phyloP scores from a whole-genome alignment of 2,113 vertebrate species.

The Hydrochoerus hydrochaeris region DNA sequence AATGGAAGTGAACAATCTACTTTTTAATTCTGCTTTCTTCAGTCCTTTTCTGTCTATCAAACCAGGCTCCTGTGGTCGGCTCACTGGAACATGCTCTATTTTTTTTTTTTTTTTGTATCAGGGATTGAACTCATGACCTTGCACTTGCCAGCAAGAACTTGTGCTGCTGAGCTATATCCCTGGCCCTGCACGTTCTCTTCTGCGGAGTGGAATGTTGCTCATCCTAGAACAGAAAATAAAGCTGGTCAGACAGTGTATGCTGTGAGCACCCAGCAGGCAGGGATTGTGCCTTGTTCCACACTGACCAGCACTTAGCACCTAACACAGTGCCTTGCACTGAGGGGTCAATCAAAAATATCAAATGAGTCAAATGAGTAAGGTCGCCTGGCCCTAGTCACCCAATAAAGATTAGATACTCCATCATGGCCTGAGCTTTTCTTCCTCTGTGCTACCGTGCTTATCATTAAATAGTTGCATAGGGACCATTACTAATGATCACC shows the following conservation, averaged over 20 bases:
- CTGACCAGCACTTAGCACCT: not conserved
- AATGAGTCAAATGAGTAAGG: not conserved
- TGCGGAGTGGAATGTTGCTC: not conserved
- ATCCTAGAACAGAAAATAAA: not conserved
- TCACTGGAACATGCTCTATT: not conserved
- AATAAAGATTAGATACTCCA: not conserved
- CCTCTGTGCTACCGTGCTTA: not conserved
- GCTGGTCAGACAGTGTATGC: not conserved
- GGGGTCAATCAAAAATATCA: not conserved
- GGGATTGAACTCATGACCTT: too few relatives aligned
- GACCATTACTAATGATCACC: not conserved
- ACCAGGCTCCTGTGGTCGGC: not conserved
- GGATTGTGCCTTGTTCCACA: not conserved
- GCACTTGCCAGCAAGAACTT: too few relatives aligned
- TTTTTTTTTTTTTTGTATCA: not conserved
- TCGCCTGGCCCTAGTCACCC: not conserved
- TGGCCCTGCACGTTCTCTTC: not conserved
- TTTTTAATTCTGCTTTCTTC: not conserved
- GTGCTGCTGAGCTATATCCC: too few relatives aligned
- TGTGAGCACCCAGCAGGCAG: not conserved
- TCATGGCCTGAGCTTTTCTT: not conserved
- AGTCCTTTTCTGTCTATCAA: not conserved
- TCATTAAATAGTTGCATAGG: constrained; percentile 8
- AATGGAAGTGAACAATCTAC: not conserved
- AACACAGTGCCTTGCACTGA: not conserved